Percentiles rank a stretch among this genome's conserved stretches.
Conservation (phyloP, 2,113 vertebrate genomes). For the Pachycephala philippinensis region DNA sequence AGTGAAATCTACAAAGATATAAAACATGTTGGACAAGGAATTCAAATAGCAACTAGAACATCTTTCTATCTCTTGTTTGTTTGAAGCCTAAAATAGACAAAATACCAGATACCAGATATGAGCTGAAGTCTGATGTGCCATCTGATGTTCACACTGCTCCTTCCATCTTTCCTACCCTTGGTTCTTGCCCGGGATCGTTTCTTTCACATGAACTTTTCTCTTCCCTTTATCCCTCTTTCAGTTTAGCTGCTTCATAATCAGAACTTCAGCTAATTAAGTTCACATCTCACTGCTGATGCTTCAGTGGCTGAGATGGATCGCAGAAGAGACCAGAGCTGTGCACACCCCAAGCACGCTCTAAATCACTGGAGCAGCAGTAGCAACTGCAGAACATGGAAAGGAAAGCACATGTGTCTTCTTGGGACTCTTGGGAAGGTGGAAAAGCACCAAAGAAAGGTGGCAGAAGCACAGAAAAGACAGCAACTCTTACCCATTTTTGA, state of each 20-base stretch:
- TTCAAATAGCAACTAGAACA: background rate
- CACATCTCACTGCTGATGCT: background rate
- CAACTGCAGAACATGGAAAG: background rate
- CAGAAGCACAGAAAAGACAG: background rate
- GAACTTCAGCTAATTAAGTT: background rate
- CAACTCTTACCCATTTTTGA: background rate
- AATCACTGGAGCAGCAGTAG: background rate
- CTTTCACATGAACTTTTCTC: background rate
- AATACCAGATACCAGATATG: background rate
- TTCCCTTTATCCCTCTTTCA: background rate
- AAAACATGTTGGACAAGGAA: background rate
- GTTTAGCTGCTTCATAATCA: background rate
- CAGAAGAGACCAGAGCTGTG: background rate
- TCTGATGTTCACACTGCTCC: background rate
- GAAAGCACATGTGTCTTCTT: background rate
- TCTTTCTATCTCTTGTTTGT: background rate
- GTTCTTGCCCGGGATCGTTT: background rate
- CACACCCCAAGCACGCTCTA: accelerated
- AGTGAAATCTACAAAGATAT: background rate
- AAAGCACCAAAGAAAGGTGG: background rate
- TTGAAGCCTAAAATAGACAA: conserved; percentile 8
- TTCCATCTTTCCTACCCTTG: background rate
- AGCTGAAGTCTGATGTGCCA: background rate
- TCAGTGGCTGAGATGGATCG: background rate
- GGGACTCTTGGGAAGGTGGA: background rate